Conservation (phyloP, 1,140 invertebrate species). For the Camponotus pennsylvanicus region DNA sequence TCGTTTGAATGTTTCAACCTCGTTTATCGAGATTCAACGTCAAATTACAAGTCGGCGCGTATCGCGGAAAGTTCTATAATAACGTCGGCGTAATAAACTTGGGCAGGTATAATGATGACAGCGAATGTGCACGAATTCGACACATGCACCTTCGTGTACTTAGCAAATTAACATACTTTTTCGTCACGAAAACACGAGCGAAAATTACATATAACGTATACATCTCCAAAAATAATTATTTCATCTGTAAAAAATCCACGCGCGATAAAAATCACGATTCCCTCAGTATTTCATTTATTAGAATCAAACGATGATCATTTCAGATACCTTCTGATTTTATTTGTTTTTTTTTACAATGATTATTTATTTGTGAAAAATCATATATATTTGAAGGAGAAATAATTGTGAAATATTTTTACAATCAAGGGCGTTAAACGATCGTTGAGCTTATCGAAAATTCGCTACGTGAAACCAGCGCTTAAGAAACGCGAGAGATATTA, state of each 20-base stretch:
- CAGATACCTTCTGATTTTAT: too few species aligned
- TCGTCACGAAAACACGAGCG: neutral
- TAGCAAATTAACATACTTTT: constrained; percentile 53
- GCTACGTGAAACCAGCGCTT: neutral
- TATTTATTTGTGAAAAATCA: neutral
- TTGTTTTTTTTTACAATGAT: neutral
- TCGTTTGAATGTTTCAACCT: constrained; percentile 45
- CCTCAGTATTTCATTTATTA: neutral
- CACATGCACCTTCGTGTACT: constrained; percentile 21
- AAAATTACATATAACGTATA: constrained; percentile 9
- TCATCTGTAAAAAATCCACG: neutral
- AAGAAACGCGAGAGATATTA: neutral
- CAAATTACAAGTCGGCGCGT: constrained; percentile 51
- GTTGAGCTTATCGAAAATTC: too few species aligned
- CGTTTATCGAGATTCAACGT: constrained; percentile 54
- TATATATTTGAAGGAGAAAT: neutral
- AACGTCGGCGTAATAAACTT: constrained; percentile 56
- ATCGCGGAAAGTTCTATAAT: constrained; percentile 57
- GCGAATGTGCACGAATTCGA: constrained; percentile 49
- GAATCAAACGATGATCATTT: neutral
- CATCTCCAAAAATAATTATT: neutral
- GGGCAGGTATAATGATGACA: constrained; percentile 56
- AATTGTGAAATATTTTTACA: neutral
- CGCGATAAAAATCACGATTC: neutral
- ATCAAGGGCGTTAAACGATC: too few species aligned